A percentile compares a stretch with the other conserved stretches of the same genome.
These are phyloP conservation scores for Homarus gammarus DNA, from an alignment of 2,888 invertebrate species.

Conservation along the genomic window DNA sequence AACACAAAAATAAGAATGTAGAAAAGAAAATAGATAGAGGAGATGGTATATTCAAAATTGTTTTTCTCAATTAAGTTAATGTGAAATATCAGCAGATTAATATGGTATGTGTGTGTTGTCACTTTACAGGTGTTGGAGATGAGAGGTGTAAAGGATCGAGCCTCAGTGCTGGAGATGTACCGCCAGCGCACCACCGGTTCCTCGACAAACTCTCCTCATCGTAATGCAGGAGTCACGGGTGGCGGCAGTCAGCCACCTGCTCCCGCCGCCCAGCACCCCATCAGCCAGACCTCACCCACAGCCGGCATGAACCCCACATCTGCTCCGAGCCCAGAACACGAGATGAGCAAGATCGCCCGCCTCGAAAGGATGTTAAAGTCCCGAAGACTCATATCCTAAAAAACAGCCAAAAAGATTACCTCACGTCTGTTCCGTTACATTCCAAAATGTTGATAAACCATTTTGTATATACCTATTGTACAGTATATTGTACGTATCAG, in stretches of 20 bases:
- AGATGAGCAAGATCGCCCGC: constrained; percentile 73
- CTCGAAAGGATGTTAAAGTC: constrained; percentile 74
- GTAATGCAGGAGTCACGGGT: background rate
- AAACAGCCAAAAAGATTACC: background rate
- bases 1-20: background rate
- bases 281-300: constrained; percentile 14
- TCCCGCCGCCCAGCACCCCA: background rate
- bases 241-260: background rate
- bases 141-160: constrained; percentile 73
- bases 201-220: constrained; percentile 38
- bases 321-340: constrained; percentile 68
- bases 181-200: constrained; percentile 57
- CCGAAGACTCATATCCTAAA: constrained; percentile 67
- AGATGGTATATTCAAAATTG: background rate
- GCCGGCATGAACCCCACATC: constrained; percentile 2
- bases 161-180: constrained; percentile 69
- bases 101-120: no score
- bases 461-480: no score
- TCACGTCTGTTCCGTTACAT: no score
- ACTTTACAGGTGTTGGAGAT: constrained; percentile 71
- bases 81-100: background rate
- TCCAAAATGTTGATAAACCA: no score
- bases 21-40: background rate
- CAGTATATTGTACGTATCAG: no score
- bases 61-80: background rate